These are phyloP conservation scores for Thumatha senex DNA, from an alignment of 2,888 invertebrate species.

Conservation along the genomic window DNA sequence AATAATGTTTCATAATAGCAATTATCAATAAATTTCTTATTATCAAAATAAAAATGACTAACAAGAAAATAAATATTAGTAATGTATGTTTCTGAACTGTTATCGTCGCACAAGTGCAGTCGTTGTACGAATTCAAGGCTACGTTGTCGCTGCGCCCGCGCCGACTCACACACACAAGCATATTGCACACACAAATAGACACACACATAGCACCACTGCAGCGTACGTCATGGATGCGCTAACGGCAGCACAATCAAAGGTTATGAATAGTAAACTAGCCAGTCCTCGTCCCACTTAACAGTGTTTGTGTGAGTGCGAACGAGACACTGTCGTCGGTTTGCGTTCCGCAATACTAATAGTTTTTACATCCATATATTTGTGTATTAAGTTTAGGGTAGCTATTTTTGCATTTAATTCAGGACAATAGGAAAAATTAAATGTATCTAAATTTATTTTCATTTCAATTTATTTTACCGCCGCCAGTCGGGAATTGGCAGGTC, in stretches of 20 bases:
- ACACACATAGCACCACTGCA: constrained; percentile 7
- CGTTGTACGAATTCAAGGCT: constrained; percentile 78
- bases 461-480: no score
- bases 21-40: neutral
- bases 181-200: constrained; percentile 21
- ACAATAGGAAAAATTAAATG: constrained; percentile 1
- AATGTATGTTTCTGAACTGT: constrained; percentile 56
- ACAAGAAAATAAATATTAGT: constrained; percentile 25
- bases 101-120: constrained; percentile 66
- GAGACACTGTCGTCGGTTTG: constrained; percentile 22
- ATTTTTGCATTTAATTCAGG: constrained; percentile 19
- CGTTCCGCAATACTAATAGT: constrained; percentile 29
- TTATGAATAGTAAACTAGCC: constrained; percentile 36
- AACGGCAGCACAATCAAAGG: constrained; percentile 41
- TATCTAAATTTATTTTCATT: neutral
- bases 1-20: neutral
- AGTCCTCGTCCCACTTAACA: constrained; percentile 26
- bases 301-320: constrained; percentile 14
- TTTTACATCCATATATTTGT: constrained; percentile 39
- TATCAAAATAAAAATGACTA: constrained; percentile 1
- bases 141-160: constrained; percentile 42
- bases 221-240: constrained; percentile 32
- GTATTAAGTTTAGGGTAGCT: constrained; percentile 34
- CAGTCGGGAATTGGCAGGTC: no score
- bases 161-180: constrained; percentile 30